Evolutionary conservation across 2,113 vertebrate species (phyloP), one percentile per base, ranked within the genome.

Genomic region (Talpa occidentalis): DNA sequence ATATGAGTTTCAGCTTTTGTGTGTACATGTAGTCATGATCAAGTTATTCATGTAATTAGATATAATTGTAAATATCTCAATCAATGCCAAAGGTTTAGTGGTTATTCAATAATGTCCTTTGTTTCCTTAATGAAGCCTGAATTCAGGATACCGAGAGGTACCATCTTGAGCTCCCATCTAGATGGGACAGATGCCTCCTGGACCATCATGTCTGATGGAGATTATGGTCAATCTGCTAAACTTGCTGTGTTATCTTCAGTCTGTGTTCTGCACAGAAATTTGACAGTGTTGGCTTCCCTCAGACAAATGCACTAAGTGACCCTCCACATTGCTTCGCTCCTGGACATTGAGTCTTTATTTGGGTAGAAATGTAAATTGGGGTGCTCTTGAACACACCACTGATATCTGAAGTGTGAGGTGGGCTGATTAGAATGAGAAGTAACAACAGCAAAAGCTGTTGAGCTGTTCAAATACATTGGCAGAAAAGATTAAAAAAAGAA

Each of bases 401-500:
- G 92, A 64, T 77, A 93, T 59, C 78, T 94, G 74, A 93, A 94
- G 85, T 79, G 73, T 70, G 85, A 88, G 93, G 69, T 91, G 47
- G 35, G 59, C 44, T 0, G 88, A 88, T 95, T 90, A 94, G 85
- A 90, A 54, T 0, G n/a, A 90, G 81, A 60, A 56, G 32, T 84
- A 54, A 73, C 90, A 62, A 77, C 90, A 82, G 78, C 70, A 72
- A 76, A 82, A 96, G 93, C 94, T 89, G 88, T 82, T 93, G 94
- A 96, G 59, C 77, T 97, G 96, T 94, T 67, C 5, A 4, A 94
- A 60, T 87, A 60, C 10, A 10, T 42, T 16, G 32, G 95, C 64
- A 87, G 93, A 79, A 78, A 74, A 76, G 88, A 91, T 95, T 88
- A 94, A 85, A 62, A 96, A 87, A 64, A 64, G 93, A 81, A 94